phyloP scores from a whole-genome alignment of 2,797 vertebrate species.

The Falco biarmicus region DNA sequence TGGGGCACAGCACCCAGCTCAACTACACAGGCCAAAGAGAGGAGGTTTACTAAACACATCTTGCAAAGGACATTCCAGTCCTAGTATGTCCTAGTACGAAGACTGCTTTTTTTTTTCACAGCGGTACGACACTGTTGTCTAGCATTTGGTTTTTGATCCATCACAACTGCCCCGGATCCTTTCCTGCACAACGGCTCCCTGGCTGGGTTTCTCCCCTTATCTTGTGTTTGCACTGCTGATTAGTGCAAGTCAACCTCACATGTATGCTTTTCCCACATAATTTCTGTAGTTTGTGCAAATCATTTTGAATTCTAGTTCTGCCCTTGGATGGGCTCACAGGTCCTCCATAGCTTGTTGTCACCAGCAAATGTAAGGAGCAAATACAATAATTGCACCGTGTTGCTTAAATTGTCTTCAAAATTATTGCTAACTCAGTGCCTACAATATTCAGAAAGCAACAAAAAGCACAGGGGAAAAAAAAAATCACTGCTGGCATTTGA shows the following conservation, averaged over 20 bases:
- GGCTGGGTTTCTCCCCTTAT: neutral
- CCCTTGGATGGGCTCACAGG: fast-evolving
- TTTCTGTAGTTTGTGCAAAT: neutral
- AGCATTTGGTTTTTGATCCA: neutral
- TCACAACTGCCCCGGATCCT: neutral
- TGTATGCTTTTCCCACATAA: neutral
- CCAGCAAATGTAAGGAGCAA: neutral
- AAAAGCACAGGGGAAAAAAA: neutral
- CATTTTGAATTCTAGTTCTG: neutral
- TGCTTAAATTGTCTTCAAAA: neutral
- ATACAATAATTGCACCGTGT: neutral
- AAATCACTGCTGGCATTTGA: neutral
- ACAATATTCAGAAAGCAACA: neutral
- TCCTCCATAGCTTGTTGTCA: neutral
- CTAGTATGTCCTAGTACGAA: neutral
- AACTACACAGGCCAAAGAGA: neutral
- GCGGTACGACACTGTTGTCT: too few relatives aligned
- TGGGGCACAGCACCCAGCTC: neutral
- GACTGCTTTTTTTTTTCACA: neutral
- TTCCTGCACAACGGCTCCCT: neutral
- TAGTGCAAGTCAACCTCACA: neutral
- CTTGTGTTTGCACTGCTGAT: neutral
- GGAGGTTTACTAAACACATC: neutral
- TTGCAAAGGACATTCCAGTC: neutral
- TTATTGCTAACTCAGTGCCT: neutral